Percentiles rank a stretch among this genome's conserved stretches.
Evolutionary conservation across 2,888 invertebrate genomes (phyloP).

Genomic region (Melitaea athalia): DNA sequence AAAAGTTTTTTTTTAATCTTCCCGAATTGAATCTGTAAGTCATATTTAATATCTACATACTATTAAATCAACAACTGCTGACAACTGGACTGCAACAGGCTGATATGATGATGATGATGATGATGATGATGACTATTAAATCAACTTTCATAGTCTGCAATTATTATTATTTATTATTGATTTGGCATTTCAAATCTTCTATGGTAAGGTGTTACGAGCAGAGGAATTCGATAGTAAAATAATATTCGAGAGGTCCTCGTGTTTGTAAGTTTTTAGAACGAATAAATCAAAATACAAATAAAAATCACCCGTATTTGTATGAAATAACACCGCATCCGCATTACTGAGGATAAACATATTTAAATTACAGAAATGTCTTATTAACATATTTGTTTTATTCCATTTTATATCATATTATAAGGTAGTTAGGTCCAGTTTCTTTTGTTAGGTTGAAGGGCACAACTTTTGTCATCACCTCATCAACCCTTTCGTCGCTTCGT

Average conservation of each 20-base stretch:
- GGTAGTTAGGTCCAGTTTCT: constrained; percentile 14
- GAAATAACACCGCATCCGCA: constrained; percentile 30
- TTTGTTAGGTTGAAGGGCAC: constrained; percentile 52
- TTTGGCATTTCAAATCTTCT: too few species aligned
- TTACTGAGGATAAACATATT: constrained; percentile 26
- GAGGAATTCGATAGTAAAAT: not conserved
- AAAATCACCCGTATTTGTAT: constrained; percentile 28
- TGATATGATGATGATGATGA: too few species aligned
- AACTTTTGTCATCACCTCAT: constrained; percentile 57
- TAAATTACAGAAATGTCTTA: constrained; percentile 3
- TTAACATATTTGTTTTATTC: not conserved
- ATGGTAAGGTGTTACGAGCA: too few species aligned
- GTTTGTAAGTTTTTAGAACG: constrained; percentile 8
- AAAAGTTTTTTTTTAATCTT: too few species aligned
- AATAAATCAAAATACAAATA: constrained; percentile 26
- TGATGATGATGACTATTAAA: too few species aligned
- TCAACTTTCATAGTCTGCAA: too few species aligned
- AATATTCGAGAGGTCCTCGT: constrained; percentile 1
- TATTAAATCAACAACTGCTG: too few species aligned
- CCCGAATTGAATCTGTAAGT: too few species aligned
- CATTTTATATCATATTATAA: not conserved
- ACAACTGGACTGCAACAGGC: too few species aligned
- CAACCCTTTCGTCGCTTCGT: constrained; percentile 72
- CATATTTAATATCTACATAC: too few species aligned
- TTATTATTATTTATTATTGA: too few species aligned